Base-by-base conservation (phyloP, 2,113 vertebrate genomes). In the Dasypus novemcinctus region DNA sequence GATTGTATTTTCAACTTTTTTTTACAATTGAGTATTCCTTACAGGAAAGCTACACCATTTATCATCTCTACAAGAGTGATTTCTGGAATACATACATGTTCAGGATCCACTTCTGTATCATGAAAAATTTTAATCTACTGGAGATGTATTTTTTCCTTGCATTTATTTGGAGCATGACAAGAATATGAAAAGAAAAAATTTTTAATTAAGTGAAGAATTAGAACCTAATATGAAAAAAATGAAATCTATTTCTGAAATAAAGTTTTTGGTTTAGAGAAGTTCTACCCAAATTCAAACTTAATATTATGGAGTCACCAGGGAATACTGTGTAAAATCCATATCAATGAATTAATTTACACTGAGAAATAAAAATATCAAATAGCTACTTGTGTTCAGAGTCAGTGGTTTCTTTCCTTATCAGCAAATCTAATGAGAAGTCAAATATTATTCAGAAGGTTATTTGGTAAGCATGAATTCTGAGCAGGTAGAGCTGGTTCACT, bases 1-100 rank as follows among this genome's bases (percentile, higher is more conserved):
- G 18, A 68, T 11, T 82, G 3, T 69, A 31, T 87, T 95, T 97
- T 96, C 36, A 89, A 3, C 3, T 0, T 0, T 23, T 0, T 23
- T 97, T 63, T 54, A 90, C 54, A 93, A 97, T 87, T 91, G 36
- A 11, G 3, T 31, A 91, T 85, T 93, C 80, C 46, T 87, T 87
- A 69, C 68, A 83, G 18, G 7, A 80, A 94, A 64, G 1, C 18
- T 74, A 7, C 25, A 17, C 2, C 4, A 29, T 43, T 69, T 96
- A 87, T 91, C 12, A 78, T 86, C 68, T 14, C 17, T 6, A 64
- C 29, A 57, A 12, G 20, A 84, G 54, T 97, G 76, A 31, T 68
- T 76, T 36, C 41, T 95, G 13, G 14, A 90, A 57, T 84, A 82
- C 0, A 13, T 59, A 1, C 20, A 1, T 79, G 0, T 38, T 33